Evolutionary conservation across 2,888 invertebrate species (phyloP), one percentile per base, ranked within the genome.

Genomic region (Crioceris asparagi): DNA sequence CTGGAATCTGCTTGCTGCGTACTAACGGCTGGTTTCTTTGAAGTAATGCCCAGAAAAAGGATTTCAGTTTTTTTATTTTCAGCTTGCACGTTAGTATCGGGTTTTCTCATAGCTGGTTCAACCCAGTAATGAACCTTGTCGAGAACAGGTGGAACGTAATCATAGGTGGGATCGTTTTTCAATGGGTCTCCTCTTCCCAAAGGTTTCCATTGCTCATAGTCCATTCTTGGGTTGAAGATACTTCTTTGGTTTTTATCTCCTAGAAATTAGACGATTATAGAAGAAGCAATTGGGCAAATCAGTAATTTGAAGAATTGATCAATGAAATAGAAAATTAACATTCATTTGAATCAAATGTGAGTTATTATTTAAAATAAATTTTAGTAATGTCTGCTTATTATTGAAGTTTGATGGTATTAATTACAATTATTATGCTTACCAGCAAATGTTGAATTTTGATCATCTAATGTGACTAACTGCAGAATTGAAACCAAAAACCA

Each of bases 201-300:
- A 0, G 86, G 86, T 45, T 80, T 82, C 86, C 85, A 86, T 61
- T 84, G 83, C 52, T 84, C 83, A 60, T 84, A 85, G 57, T 85
- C 83, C 74, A 84, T 76, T 10, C 83, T 74, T 1, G 83, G 84
- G 1, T 79, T 77, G 54, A 82, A 79, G 41, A 77, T 60, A 7
- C 67, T 59, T 3, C 37, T 38, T 4, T 16, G 23, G 29, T 34
- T 32, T 16, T 23, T 32, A 7, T 45, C 39, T 16, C 26, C 45
- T 45, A 32, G 4, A 39, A 40, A 29, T 29, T 34, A 32, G 12
- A 23, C 8, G 25, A 18, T 5, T 4, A 35, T 27, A 23, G 11
- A 33, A 8, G 7, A n/a, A n/a, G n/a, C n/a, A n/a, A n/a, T n/a
- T n/a, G n/a, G n/a, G n/a, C n/a, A n/a, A n/a, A n/a, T n/a, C n/a